Conservation (phyloP, 2,888 invertebrate genomes). For the Ichneumoninae sp. region DNA sequence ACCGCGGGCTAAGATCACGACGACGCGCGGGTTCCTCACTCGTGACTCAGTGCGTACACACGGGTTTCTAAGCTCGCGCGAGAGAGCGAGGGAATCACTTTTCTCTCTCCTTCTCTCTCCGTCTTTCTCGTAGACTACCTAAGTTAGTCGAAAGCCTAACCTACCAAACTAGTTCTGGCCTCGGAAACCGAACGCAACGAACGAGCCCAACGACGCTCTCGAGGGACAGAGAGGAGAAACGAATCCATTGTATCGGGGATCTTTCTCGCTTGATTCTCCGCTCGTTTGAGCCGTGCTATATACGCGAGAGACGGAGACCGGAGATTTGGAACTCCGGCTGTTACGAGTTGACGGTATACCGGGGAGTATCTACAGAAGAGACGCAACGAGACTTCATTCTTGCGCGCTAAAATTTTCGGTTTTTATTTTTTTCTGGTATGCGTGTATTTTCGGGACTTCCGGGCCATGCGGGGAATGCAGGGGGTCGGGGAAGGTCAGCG, state of each 20-base stretch:
- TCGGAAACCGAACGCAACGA: slow-evolving; percentile 62
- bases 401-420: background rate
- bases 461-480: slow-evolving; percentile 17
- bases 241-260: slow-evolving; percentile 74
- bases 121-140: slow-evolving; percentile 54
- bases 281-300: slow-evolving; percentile 6
- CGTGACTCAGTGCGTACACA: slow-evolving; percentile 63
- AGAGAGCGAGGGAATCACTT: slow-evolving; percentile 18
- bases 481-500: slow-evolving; percentile 4
- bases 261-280: slow-evolving; percentile 59
- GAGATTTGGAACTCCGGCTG: slow-evolving; percentile 39
- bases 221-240: slow-evolving; percentile 4
- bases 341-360: slow-evolving; percentile 36
- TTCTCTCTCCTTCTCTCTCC: slow-evolving; percentile 37
- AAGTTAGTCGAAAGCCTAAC: slow-evolving; percentile 74
- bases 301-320: slow-evolving; percentile 5
- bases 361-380: slow-evolving; percentile 1
- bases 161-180: slow-evolving; percentile 81
- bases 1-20: slow-evolving; percentile 38
- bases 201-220: slow-evolving; percentile 26
- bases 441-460: background rate
- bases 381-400: background rate
- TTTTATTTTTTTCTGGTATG: background rate
- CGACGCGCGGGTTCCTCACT: slow-evolving; percentile 50
- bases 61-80: slow-evolving; percentile 51